Evolutionary conservation across 2,888 invertebrate species (phyloP), one percentile per base, ranked within the genome.

Genomic region (Tenthredo livida): DNA sequence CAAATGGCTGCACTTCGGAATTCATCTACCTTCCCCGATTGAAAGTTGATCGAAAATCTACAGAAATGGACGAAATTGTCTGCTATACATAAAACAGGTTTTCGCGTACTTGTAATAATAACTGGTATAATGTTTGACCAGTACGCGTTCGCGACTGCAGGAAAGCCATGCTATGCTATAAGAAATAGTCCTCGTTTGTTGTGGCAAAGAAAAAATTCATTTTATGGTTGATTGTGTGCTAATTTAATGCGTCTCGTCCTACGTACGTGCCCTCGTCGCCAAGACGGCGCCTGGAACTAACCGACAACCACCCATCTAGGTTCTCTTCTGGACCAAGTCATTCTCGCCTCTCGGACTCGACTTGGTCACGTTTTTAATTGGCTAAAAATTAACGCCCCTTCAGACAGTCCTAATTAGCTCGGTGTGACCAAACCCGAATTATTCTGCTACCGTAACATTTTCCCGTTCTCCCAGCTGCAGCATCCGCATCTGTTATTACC

Each of bases 171-270:
- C n/a, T 29, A 29, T 5, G 33, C n/a, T 9, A 58, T 15, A 78
- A 58, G 33, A 54, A 54, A 58, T 54, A 40, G 21, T 37, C 40
- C 80, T 61, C 80, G 80, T 43, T 80, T 67, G 15, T 83, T 47
- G 29, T 47, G 33, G 50, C 77, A 58, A 67, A 10, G 58, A 65
- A 85, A 70, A 58, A 83, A 80, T 54, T 77, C 61, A 65, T 80
- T 88, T 89, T 88, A 87, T 88, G 84, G 87, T 86, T 88, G 87
- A 89, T 89, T 89, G 88, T 89, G 87, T 88, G 88, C 86, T 89
- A 89, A 89, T 89, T 86, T 85, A 85, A 85, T 73, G 40, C 85
- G 85, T 86, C 86, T 84, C 84, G 82, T 78, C 78, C 78, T 84
- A 87, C 85, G 85, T 88, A 86, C 86, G 87, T 87, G 85, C 86